Base-by-base conservation (phyloP, 2,113 vertebrate species). In the Genyomyrus donnyi region DNA sequence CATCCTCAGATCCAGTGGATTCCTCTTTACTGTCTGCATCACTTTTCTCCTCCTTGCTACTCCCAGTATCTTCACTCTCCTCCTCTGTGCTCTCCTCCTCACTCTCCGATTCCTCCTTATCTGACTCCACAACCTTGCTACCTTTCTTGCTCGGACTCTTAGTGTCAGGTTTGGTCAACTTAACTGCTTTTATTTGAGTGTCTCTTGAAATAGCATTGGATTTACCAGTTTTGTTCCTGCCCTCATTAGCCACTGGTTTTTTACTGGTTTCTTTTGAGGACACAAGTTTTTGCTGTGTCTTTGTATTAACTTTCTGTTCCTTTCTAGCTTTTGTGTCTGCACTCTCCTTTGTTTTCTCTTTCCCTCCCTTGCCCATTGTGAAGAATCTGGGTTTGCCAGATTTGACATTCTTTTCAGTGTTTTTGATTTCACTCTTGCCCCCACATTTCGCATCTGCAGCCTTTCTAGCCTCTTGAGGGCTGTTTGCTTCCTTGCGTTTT, bases 1-100 rank as follows among this genome's bases (percentile, higher is more conserved):
- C 91, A 80, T 21, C 88, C 74, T 89, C 91, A 3, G 88, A 92
- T 91, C 92, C 92, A 49, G 39, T 87, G 56, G 87, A 27, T 88
- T 94, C 93, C 50, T 91, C 83, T 24, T 90, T 90, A 85, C 91
- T 89, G n/a, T 50, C 77, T 10, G 17, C 80, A 9, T 85, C 89
- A 35, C 49, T n/a, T 66, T 10, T 31, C 89, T 70, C 91, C 58
- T 94, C 91, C 87, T 94, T 93, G 21, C 83, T 70, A 88, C 91
- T 92, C 89, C 92, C 88, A 70, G 91, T 91, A 49, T 90, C 85
- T 27, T 92, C 90, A 85, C 90, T 91, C 7, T 84, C 92, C 31
- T 92, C 90, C 91, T 92, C 90, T 24, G 89, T 91, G 2, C 11
- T 88, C 11, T 88, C 90, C 58, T 92, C 92, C 77, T 93, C 80